Base-by-base conservation (phyloP, 1,140 invertebrate genomes). In the Sesamia nonagrioides region DNA sequence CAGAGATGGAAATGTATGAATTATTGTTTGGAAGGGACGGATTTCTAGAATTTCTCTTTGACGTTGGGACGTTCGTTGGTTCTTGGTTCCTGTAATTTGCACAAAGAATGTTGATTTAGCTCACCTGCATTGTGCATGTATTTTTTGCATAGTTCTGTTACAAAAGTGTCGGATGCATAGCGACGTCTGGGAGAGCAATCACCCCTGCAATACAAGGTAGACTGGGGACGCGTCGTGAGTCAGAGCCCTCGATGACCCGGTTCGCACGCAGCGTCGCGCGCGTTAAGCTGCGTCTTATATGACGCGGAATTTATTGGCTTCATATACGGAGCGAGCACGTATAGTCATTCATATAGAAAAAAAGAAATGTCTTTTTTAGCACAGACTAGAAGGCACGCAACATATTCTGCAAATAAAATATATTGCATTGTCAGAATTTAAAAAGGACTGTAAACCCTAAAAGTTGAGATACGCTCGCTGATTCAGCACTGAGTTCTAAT, bases 241-340 rank as follows among this genome's bases (percentile, higher is more conserved):
- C 84, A 86, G 61, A 73, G 74, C 75, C 80, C 73, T 69, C 80
- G 79, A 73, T 90, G 88, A 88, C 88, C 86, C 82, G 86, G 83
- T 90, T 90, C 86, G 82, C 88, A 90, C 80, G 82, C 63, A 79
- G 18, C 81, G 54, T 58, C 71, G 58, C 73, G 73, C 54, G 52
- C 17, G 33, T 42, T 77, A 50, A 79, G 68, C 60, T 15, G 17
- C 2, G 82, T 79, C 50, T 85, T 81, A 87, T 81, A 87, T 85
- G 84, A 21, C 54, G 80, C 80, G 78, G 79, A 80, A 85, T 85
- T 81, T 81, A 60, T 54, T 15, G 42, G 58, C 40, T 48, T 33
- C 52, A 48, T n/a, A 13, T 27, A 33, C 4, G 13, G 17, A 40
- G 17, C 42, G 42, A 40, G 60, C 58, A 74, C 50, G 17, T 60